Base-by-base conservation (phyloP, 1,140 invertebrate genomes). In the Parasteatoda tepidariorum region DNA sequence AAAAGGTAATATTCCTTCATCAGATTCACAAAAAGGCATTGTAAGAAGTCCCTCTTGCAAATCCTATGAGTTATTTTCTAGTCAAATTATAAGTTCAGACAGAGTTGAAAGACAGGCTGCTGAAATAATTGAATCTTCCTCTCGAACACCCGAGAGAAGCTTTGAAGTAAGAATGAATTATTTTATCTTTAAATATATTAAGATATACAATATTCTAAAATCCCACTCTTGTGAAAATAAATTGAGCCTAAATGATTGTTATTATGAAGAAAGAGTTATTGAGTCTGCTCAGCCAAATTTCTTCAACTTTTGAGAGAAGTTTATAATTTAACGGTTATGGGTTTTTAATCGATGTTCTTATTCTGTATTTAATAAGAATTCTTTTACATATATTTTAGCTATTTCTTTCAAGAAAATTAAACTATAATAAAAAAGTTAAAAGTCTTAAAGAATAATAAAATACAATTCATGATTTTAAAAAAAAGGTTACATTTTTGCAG, bases 41-140 rank as follows among this genome's bases (percentile, higher is more conserved):
- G 81, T 74, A 3, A 83, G 66, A 83, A 83, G 81, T 55, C 81
- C 81, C 18, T 83, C 81, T 54, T 83, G 81, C 31, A 83, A 83
- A 28, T 83, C 81, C 1, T 83, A 83, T 83, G 81, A 83, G 54
- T 38, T 83, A 26, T 83, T 83, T 28, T 62, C 70, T 7, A 83
- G 68, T 22, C 81, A 83, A 83, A 59, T 83, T 15, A 83, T 81
- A 48, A 54, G 48, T 22, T 81, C 78, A 28, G 78, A 81, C 1
- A 81, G 64, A 62, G 34, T 81, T 28, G 78, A 81, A 54, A 30
- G 78, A 11, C 78, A 81, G 30, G 15, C 78, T 22, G 55, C 78
- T 1, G 78, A 81, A 41, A 81, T 81, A 15, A 59, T 81, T 11
- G 78, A 68, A 30, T 48, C n/a, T 30, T 57, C 78, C 2, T 70